Conservation (phyloP, 2,888 invertebrate species). For the Pachydiplax longipennis region DNA sequence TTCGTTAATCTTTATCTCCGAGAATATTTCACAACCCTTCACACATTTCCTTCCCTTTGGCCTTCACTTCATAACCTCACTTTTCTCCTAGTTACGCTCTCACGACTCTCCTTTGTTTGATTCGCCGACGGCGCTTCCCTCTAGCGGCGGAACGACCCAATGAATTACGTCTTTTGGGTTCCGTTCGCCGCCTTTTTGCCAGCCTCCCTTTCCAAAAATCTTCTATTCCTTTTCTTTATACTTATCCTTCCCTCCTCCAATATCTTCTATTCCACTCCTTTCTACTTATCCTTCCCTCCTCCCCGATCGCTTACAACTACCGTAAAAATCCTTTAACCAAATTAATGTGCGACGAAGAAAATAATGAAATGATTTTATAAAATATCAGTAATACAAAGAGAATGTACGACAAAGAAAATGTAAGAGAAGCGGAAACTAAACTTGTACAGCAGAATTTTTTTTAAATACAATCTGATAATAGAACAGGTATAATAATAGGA, state of each 20-base stretch:
- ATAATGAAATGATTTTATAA: too few species aligned
- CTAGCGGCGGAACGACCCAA: constrained; percentile 31
- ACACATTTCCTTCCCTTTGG: background rate
- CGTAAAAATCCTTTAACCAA: too few species aligned
- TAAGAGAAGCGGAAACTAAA: too few species aligned
- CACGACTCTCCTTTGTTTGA: constrained; percentile 20
- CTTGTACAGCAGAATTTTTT: too few species aligned
- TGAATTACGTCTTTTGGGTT: constrained; percentile 32
- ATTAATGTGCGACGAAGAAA: too few species aligned
- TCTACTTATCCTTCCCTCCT: background rate
- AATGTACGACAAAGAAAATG: too few species aligned
- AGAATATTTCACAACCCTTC: background rate
- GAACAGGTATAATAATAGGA: too few species aligned
- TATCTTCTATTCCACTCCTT: background rate
- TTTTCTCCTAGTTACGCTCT: constrained; percentile 7
- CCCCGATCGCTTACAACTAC: too few species aligned
- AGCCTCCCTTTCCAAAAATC: background rate
- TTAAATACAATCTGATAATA: too few species aligned
- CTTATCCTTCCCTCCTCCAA: background rate
- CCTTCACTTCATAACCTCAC: background rate
- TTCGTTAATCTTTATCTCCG: background rate
- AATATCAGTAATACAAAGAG: too few species aligned
- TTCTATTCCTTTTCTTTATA: background rate
- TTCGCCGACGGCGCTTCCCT: constrained; percentile 40
- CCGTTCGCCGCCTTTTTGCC: constrained; percentile 27